Base-by-base conservation (phyloP, 2,797 vertebrate genomes). In the Otolemur crassicaudatus region DNA sequence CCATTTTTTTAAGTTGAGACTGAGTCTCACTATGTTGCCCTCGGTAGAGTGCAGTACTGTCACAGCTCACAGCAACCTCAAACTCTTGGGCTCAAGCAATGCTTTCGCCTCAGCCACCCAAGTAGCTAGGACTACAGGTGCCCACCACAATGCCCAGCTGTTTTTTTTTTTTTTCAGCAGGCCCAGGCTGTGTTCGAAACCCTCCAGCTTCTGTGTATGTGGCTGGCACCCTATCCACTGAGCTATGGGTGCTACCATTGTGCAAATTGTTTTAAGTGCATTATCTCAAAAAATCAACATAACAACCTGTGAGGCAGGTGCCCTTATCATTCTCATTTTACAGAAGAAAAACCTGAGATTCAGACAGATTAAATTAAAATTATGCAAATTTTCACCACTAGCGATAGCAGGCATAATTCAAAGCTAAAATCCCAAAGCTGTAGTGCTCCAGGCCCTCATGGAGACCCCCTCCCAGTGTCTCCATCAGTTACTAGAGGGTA, bases 321-420 rank as follows among this genome's bases (percentile, higher is more conserved):
- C 87, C 90, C 63, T 83, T 90, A 63, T 91, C 87, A 85, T 90
- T 95, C 69, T 87, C 27, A 22, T 56, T 93, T 92, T 90, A 79
- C 22, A 61, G 87, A 91, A 60, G 85, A 82, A 87, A 87, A 93
- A 84, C 65, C 22, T 2, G 65, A 95, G 70, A 37, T 43, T 86
- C 63, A 29, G 53, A 94, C 56, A 92, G 85, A 91, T 53, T 86
- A 79, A 90, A 89, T 13, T 7, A 73, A 65, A 79, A 86, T 75
- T 67, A 94, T 87, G 83, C 53, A 90, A 88, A 80, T 80, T 87
- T n/a, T 83, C n/a, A 91, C 75, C 58, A 31, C 7, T 25, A 17
- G 37, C 23, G 67, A 94, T 53, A 61, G 23, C 53, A 53, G n/a
- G 14, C 10, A n/a, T 61, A 25, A 70, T 65, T 94, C 86, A 88